A percentile compares a stretch with the other conserved stretches of the same genome.
Evolutionary conservation across 2,888 invertebrate species (phyloP).

Genomic region (Agonopterix arenella): DNA sequence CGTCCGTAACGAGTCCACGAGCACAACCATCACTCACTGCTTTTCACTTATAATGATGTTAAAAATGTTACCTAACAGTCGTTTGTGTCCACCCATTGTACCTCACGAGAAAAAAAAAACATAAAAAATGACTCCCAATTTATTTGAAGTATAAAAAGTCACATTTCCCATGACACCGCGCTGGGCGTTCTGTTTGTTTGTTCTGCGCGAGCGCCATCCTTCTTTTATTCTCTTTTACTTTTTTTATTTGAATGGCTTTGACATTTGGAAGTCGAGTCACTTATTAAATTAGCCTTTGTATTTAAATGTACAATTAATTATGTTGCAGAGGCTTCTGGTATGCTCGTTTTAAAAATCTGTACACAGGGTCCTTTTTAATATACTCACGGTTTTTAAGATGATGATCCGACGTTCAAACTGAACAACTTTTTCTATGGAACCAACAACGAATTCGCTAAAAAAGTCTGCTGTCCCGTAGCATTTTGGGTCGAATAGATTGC

Average conservation of each 20-base stretch:
- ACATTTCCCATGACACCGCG: slow-evolving; percentile 68
- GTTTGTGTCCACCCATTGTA: slow-evolving; percentile 74
- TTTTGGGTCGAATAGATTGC: too few species aligned
- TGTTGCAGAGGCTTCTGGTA: slow-evolving; percentile 42
- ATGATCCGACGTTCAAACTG: too few species aligned
- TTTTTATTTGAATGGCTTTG: slow-evolving; percentile 67
- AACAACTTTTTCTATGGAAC: too few species aligned
- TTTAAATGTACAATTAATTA: slow-evolving; percentile 73
- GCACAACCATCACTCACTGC: slow-evolving; percentile 59
- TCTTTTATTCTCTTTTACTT: slow-evolving; percentile 57
- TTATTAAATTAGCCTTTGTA: slow-evolving; percentile 77
- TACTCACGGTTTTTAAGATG: too few species aligned
- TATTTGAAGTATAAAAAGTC: slow-evolving; percentile 66
- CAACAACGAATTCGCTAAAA: too few species aligned
- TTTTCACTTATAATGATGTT: slow-evolving; percentile 76
- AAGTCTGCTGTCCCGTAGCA: too few species aligned
- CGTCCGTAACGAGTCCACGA: slow-evolving; percentile 25
- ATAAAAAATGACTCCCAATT: slow-evolving; percentile 74
- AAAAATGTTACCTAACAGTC: slow-evolving; percentile 71
- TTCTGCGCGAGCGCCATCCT: slow-evolving; percentile 51
- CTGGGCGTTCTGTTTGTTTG: slow-evolving; percentile 48
- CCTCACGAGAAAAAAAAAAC: slow-evolving; percentile 50
- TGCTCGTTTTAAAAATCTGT: slow-evolving; percentile 5
- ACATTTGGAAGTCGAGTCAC: slow-evolving; percentile 70
- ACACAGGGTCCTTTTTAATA: too few species aligned